Evolutionary conservation across 2,113 vertebrate species (phyloP).

Genomic region (Colaptes auratus): DNA sequence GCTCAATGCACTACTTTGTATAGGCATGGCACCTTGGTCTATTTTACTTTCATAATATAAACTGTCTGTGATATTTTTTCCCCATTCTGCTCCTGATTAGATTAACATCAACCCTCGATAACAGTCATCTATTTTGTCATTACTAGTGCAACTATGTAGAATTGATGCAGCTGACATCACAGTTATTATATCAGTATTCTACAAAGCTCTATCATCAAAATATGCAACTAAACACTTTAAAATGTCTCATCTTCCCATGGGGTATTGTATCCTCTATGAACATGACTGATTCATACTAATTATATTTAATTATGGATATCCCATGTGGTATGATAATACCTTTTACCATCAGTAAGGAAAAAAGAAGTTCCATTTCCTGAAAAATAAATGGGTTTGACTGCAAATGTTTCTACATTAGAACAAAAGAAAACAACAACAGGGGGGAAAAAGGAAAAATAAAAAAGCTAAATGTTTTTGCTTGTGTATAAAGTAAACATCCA

Average conservation of each 20-base stretch:
- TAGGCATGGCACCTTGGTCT: accelerated
- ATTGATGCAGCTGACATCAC: neutral
- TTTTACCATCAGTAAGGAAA: neutral
- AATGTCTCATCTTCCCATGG: neutral
- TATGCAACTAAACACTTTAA: neutral
- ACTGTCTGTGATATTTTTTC: neutral
- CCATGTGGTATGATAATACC: neutral
- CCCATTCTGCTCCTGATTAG: neutral
- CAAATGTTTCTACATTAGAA: neutral
- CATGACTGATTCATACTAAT: neutral
- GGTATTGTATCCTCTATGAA: neutral
- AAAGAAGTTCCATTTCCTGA: neutral
- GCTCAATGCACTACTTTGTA: neutral
- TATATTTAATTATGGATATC: neutral
- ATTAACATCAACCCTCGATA: neutral
- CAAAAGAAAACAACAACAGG: neutral
- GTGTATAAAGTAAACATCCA: neutral
- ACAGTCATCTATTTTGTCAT: neutral
- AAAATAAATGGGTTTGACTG: neutral
- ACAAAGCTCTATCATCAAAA: neutral
- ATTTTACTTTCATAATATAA: neutral
- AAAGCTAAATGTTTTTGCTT: neutral
- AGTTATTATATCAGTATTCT: neutral
- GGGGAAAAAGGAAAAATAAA: neutral
- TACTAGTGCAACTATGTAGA: accelerated